phyloP scores from a whole-genome alignment of 2,797 vertebrate genomes.

The Acanthis flammea region DNA sequence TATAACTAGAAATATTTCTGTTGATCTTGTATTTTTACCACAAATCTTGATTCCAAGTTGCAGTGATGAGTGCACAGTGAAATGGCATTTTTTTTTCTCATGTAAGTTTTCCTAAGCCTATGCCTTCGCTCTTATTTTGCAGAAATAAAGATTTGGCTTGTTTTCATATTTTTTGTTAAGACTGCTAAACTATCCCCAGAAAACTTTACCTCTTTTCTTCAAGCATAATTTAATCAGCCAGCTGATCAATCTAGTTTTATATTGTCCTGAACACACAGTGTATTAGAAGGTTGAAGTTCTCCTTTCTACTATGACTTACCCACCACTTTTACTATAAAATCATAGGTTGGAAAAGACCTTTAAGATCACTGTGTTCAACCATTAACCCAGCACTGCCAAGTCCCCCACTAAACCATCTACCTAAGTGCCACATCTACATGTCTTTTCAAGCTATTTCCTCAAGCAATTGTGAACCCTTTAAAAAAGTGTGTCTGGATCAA shows the following conservation, averaged over 20 bases:
- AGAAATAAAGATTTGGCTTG: neutral
- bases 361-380: accelerated
- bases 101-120: neutral
- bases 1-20: neutral
- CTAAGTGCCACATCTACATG: neutral
- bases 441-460: neutral
- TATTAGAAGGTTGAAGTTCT: neutral
- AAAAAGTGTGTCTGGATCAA: neutral
- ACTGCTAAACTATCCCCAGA: neutral
- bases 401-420: neutral
- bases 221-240: neutral
- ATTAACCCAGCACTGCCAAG: neutral
- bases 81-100: neutral
- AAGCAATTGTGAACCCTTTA: neutral
- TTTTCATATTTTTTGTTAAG: neutral
- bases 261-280: neutral
- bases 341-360: neutral
- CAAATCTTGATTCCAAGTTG: neutral
- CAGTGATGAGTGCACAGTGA: neutral
- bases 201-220: neutral
- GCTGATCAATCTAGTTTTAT: neutral
- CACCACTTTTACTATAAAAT: neutral
- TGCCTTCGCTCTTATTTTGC: neutral
- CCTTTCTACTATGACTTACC: neutral
- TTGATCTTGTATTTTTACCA: neutral